Percentiles rank a stretch among this genome's conserved stretches.
These are phyloP conservation scores for Agrypnus murinus DNA, from an alignment of 2,888 invertebrate species.

Conservation along the genomic window DNA sequence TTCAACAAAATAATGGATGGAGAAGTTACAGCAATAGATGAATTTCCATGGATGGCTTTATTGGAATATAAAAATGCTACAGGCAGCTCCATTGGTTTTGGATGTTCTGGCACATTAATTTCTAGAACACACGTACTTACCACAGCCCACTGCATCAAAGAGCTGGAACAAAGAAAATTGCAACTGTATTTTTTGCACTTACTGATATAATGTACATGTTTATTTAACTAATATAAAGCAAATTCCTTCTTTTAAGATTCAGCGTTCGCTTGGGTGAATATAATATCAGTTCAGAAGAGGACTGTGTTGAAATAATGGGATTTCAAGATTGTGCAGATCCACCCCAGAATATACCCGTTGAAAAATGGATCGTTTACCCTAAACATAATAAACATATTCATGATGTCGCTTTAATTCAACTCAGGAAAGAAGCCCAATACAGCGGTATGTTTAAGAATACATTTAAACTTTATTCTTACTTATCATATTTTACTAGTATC, in stretches of 20 bases:
- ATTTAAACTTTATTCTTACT: too few relatives aligned
- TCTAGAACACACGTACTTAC: constrained; percentile 73
- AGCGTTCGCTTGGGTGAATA: constrained; percentile 74
- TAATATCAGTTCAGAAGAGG: constrained; percentile 65
- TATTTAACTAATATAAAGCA: too few relatives aligned
- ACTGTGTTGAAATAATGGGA: constrained; percentile 67
- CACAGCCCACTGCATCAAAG: constrained; percentile 74
- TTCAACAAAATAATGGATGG: constrained; percentile 66
- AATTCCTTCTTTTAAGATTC: constrained; percentile 70
- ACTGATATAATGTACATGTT: too few relatives aligned
- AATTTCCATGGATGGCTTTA: constrained; percentile 72
- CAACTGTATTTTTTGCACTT: too few relatives aligned
- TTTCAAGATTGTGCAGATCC: constrained; percentile 67
- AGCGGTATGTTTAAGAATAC: constrained; percentile 66
- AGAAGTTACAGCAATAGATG: constrained; percentile 67
- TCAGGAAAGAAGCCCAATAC: constrained; percentile 64
- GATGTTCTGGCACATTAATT: constrained; percentile 74
- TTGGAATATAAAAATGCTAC: constrained; percentile 67
- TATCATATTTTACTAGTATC: too few relatives aligned
- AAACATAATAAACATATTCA: constrained; percentile 65
- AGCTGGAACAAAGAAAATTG: constrained; percentile 8
- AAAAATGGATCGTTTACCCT: constrained; percentile 66
- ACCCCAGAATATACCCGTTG: constrained; percentile 65
- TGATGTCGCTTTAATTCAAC: constrained; percentile 70
- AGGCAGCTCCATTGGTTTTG: constrained; percentile 53